Conservation (phyloP, 2,113 vertebrate genomes). For the Corapipo altera region DNA sequence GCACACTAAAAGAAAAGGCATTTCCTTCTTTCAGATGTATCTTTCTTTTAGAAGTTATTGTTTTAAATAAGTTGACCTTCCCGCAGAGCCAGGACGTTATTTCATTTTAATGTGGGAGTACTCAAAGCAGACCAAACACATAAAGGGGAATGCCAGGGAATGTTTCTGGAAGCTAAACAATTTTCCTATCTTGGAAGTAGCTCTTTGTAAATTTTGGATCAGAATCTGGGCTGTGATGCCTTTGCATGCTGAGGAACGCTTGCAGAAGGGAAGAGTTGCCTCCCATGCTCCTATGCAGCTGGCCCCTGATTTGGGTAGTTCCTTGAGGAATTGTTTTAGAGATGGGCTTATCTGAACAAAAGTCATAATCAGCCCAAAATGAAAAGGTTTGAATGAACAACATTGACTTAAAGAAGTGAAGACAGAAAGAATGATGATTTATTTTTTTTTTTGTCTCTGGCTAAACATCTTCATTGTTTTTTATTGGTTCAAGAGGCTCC, state of each 20-base stretch:
- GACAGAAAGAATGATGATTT: background rate
- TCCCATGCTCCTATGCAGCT: background rate
- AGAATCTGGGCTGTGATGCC: background rate
- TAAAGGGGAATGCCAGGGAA: background rate
- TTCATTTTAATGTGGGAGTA: background rate
- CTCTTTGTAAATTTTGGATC: background rate
- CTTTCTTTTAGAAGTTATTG: background rate
- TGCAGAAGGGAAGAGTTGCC: background rate
- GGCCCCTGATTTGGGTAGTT: background rate
- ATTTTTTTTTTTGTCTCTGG: background rate
- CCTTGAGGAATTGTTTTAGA: background rate
- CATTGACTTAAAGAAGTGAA: background rate
- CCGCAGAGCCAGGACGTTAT: background rate
- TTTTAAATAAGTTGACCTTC: background rate
- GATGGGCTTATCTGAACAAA: background rate
- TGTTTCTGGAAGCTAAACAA: background rate
- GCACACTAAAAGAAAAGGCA: background rate
- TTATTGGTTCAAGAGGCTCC: background rate
- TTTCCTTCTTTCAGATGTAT: background rate
- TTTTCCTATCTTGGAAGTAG: background rate
- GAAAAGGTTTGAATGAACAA: background rate
- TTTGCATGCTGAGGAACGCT: fast-evolving
- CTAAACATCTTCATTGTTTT: conserved; percentile 3
- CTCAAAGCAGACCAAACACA: background rate
- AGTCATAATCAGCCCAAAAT: background rate